These are phyloP conservation scores for Callithrix jacchus DNA, from an alignment of 2,113 vertebrate species.

Conservation along the genomic window DNA sequence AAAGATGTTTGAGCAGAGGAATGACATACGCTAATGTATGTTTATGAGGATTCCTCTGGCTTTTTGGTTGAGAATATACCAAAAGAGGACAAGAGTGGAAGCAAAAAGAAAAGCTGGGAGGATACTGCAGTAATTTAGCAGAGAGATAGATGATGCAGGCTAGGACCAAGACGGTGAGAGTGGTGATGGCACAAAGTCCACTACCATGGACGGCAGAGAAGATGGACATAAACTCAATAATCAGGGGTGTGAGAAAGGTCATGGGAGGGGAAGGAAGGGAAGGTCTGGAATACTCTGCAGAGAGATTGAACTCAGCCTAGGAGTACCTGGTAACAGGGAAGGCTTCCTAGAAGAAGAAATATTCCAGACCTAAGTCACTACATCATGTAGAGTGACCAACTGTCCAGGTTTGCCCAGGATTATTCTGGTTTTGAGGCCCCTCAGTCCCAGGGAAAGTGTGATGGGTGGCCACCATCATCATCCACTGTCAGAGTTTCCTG, in stretches of 20 bases:
- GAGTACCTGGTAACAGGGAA: background rate
- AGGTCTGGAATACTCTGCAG: background rate
- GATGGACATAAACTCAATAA: background rate
- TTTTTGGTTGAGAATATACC: background rate
- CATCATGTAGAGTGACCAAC: background rate
- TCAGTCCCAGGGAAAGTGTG: background rate
- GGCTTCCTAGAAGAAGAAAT: background rate
- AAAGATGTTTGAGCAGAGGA: background rate
- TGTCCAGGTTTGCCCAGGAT: background rate
- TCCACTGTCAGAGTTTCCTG: background rate
- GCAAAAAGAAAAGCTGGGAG: background rate
- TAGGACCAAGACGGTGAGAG: rapidly evolving
- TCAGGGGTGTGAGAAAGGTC: background rate
- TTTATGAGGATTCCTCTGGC: background rate
- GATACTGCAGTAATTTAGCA: background rate
- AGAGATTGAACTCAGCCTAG: background rate
- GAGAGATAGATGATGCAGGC: background rate
- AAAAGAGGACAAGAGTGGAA: background rate
- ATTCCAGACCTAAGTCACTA: background rate
- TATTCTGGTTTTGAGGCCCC: background rate
- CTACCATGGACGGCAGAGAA: background rate
- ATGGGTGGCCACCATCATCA: background rate
- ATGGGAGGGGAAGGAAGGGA: background rate
- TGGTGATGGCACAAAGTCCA: background rate
- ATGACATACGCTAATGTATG: background rate